Evolutionary conservation across 2,113 vertebrate genomes (phyloP).

Genomic region (Engystomops pustulosus): DNA sequence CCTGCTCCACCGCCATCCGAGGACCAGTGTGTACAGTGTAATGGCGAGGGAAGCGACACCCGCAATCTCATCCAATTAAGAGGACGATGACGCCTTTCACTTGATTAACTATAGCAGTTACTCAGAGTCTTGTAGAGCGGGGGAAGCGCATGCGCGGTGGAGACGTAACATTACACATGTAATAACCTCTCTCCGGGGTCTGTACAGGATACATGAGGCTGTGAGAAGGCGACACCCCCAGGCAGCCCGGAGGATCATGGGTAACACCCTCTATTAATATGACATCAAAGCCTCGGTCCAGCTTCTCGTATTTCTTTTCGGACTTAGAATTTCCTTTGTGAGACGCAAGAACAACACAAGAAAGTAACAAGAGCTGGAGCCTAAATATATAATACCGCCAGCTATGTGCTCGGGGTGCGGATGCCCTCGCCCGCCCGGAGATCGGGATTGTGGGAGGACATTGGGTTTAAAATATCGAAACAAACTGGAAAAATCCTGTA

Average conservation of each 20-base stretch:
- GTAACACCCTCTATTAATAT: slow-evolving; percentile 10
- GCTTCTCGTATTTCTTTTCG: background rate
- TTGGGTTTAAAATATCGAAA: too few species aligned
- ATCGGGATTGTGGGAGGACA: background rate
- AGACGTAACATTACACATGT: too few species aligned
- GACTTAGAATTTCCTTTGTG: slow-evolving; percentile 7
- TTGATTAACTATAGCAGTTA: background rate
- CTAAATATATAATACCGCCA: slow-evolving; percentile 20
- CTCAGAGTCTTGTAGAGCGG: too few species aligned
- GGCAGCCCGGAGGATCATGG: background rate
- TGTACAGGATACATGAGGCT: too few species aligned
- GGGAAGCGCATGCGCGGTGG: too few species aligned
- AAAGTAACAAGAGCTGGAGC: background rate
- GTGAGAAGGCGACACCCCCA: too few species aligned
- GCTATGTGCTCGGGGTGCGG: background rate
- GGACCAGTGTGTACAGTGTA: slow-evolving; percentile 69
- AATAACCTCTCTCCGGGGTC: background rate
- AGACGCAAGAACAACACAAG: background rate
- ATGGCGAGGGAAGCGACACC: slow-evolving; percentile 39
- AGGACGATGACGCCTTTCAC: slow-evolving; percentile 43
- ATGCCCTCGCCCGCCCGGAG: background rate
- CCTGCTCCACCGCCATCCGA: slow-evolving; percentile 65
- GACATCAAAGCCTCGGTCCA: background rate
- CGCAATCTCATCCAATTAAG: slow-evolving; percentile 62
- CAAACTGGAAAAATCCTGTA: too few species aligned